Evolutionary conservation across 2,113 vertebrate genomes (phyloP), one percentile per base, ranked within the genome.

Genomic region (Megaceryle torquata): DNA sequence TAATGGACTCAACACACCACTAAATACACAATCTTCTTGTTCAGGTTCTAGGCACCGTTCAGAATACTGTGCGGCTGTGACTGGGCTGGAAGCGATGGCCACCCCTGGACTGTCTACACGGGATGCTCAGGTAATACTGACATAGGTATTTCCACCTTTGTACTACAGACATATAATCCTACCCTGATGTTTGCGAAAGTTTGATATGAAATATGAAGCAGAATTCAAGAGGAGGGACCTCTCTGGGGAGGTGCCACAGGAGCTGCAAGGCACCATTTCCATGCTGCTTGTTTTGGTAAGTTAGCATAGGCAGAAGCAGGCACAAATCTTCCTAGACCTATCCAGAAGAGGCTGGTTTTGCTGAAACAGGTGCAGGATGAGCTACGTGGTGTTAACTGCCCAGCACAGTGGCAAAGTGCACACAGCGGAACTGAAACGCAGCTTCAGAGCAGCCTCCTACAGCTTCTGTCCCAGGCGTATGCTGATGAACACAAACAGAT

Each of bases 1-100:
- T 11, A n/a, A 33, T 2, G 44, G 56, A 50, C 81, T 59, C 12
- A 1, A 2, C 67, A 31, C 51, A 44, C n/a, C 0, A 3, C 21
- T 31, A 39, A 48, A 39, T 39, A 26, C 59, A 28, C 24, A 11
- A 0, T 50, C 17, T 59, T 35, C 20, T 39, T 11, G 2, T 48
- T 26, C 69, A 61, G 35, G 33, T 60, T 70, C 77, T n/a, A 37
- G 2, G 33, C 25, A 8, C 11, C 2, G 0, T 5, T 53, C 3
- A 2, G n/a, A 67, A 31, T 10, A 18, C 4, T 12, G 57, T 11
- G 35, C 10, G 6, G 29, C 75, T 75, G 64, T 1, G 13, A 44
- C 59, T 53, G 24, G 15, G 41, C 59, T 53, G 24, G 57, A 60
- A 54, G 19, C 0, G 2, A 59, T 15, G 39, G 37, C 48, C 61